Percentiles rank a stretch among this genome's conserved stretches.
These are phyloP conservation scores for Julus scandinavius DNA, from an alignment of 2,888 invertebrate species.

Conservation along the genomic window DNA sequence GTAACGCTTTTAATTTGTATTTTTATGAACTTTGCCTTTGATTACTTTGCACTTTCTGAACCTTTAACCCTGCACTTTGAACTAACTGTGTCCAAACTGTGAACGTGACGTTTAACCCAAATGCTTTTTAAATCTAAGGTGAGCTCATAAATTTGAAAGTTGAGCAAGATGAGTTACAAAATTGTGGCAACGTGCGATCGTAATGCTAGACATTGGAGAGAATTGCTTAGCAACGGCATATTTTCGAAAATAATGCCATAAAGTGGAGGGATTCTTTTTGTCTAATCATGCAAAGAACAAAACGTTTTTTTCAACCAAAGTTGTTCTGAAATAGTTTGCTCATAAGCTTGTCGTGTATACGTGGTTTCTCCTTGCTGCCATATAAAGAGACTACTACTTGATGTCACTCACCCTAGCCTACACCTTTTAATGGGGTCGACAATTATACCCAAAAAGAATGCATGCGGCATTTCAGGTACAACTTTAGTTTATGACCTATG, in stretches of 20 bases:
- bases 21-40: too few relatives aligned
- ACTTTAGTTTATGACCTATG: neutral
- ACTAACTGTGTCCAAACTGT: constrained; percentile 11
- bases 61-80: neutral
- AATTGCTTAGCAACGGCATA: constrained; percentile 16
- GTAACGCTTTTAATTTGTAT: too few relatives aligned
- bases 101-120: neutral
- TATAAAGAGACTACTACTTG: neutral
- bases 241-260: constrained; percentile 35
- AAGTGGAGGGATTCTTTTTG: constrained; percentile 17
- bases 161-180: constrained; percentile 23
- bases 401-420: constrained; percentile 44
- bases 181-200: neutral
- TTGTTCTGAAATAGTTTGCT: too few relatives aligned
- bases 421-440: constrained; percentile 44
- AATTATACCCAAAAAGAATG: constrained; percentile 6
- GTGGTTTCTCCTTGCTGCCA: neutral
- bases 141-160: neutral
- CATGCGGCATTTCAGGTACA: neutral
- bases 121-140: neutral
- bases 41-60: neutral
- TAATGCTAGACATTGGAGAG: neutral
- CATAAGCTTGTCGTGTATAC: neutral
- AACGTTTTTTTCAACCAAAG: neutral
- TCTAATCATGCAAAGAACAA: constrained; percentile 12